Conservation (phyloP, 2,113 vertebrate genomes). For the Ovis aries region DNA sequence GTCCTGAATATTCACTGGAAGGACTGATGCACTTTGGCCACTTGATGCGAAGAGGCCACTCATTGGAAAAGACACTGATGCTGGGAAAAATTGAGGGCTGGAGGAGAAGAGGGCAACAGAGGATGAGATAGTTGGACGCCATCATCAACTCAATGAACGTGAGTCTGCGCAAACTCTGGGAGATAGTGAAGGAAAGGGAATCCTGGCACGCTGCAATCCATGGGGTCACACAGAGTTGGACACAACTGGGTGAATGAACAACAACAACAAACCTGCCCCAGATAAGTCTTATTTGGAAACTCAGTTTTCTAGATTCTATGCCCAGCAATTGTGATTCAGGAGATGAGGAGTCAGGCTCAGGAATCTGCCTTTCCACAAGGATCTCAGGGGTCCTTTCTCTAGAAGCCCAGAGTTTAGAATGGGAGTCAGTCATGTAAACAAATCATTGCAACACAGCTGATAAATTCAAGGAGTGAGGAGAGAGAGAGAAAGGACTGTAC, state of each 20-base stretch:
- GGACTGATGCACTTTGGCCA: neutral
- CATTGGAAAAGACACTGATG: neutral
- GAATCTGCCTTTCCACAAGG: neutral
- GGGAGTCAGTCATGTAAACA: neutral
- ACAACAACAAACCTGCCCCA: neutral
- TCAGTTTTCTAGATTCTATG: neutral
- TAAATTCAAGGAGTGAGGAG: neutral
- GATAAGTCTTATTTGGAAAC: neutral
- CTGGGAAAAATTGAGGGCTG: neutral
- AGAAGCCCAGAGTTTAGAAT: neutral
- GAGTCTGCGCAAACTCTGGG: neutral
- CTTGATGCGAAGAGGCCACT: neutral
- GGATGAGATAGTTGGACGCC: neutral
- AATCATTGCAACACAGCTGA: too few relatives aligned
- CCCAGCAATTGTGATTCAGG: neutral
- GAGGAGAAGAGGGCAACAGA: neutral
- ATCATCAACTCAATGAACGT: neutral
- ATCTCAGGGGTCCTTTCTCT: neutral
- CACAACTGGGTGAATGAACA: neutral
- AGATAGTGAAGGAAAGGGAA: neutral
- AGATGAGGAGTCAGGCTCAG: neutral
- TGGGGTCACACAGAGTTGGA: neutral
- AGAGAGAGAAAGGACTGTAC: neutral
- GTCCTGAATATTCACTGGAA: neutral
- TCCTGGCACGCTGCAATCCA: neutral